Percentiles rank a stretch among this genome's conserved stretches.
Evolutionary conservation across 2,888 invertebrate species (phyloP).

Genomic region (Spodoptera littoralis): DNA sequence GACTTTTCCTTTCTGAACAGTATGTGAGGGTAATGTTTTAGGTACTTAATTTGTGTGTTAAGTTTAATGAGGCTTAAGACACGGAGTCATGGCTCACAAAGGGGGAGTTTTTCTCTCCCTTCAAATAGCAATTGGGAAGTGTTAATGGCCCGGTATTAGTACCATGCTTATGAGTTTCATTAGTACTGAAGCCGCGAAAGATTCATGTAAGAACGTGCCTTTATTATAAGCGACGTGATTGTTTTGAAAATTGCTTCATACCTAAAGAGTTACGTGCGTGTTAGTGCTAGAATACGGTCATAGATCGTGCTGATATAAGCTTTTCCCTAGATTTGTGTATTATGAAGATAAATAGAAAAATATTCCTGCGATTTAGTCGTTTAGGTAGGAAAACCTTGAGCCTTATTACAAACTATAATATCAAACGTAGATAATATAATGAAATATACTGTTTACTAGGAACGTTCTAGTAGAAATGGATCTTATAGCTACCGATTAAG

Average conservation of each 20-base stretch:
- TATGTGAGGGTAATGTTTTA: conserved; percentile 63
- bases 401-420: background rate
- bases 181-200: conserved; percentile 82
- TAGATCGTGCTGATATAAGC: conserved; percentile 12
- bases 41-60: conserved; percentile 75
- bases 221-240: conserved; percentile 84
- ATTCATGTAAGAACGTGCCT: conserved; percentile 85
- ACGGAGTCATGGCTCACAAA: conserved; percentile 63
- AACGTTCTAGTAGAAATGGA: background rate
- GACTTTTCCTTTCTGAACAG: conserved; percentile 36
- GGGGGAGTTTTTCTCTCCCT: conserved; percentile 79
- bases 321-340: conserved; percentile 3
- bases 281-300: conserved; percentile 16
- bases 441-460: background rate
- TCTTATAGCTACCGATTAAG: background rate
- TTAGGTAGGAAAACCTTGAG: background rate
- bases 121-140: conserved; percentile 79
- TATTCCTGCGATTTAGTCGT: background rate
- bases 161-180: conserved; percentile 86
- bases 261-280: conserved; percentile 46
- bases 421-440: background rate
- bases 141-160: conserved; percentile 83
- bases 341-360: conserved; percentile 2
- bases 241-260: conserved; percentile 81
- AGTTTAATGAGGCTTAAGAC: conserved; percentile 78